Evolutionary conservation across 2,888 invertebrate genomes (phyloP), one percentile per base, ranked within the genome.

Genomic region (Trichogramma dendrolimi): DNA sequence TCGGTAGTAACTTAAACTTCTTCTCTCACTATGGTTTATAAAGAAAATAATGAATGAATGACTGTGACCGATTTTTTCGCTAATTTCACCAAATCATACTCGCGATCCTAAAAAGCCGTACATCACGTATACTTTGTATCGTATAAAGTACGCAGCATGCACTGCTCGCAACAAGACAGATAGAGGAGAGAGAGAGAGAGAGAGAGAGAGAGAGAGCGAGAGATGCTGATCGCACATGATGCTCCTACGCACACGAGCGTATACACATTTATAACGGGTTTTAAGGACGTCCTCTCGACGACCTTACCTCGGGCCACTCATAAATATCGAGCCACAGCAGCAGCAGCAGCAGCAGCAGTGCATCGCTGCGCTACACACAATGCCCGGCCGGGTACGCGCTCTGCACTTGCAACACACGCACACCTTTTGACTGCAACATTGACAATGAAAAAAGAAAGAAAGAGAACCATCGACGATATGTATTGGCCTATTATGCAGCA

Each of bases 301-400:
- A 72, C 71, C 73, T 71, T 70, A 71, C 70, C 70, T 68, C 60
- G 67, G 69, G 68, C 65, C 66, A 69, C 71, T 71, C 71, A 73
- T 69, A 67, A 69, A 70, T 70, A 70, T 69, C 67, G 69, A 69
- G 60, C 60, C 64, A 63, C 55, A 63, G 27, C 27, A 27, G 27
- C 27, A 27, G 14, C 27, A 27, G 27, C 27, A 27, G 14, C 14
- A 14, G 27, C 27, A 27, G 27, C 27, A 27, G 27, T 27, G 27
- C 27, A 27, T 27, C 27, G 27, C 27, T 27, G 27, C 27, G 2
- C 27, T 27, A 27, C 27, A 27, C 27, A 27, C 27, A 27, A 27
- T 27, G 27, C 27, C 27, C 27, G 27, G 27, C n/a, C n/a, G n/a
- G 27, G 27, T 27, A 27, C 27, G 27, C 27, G 27, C 27, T 27